Evolutionary conservation across 2,888 invertebrate species (phyloP), one percentile per base, ranked within the genome.

Genomic region (Reticulitermes lucifugus): DNA sequence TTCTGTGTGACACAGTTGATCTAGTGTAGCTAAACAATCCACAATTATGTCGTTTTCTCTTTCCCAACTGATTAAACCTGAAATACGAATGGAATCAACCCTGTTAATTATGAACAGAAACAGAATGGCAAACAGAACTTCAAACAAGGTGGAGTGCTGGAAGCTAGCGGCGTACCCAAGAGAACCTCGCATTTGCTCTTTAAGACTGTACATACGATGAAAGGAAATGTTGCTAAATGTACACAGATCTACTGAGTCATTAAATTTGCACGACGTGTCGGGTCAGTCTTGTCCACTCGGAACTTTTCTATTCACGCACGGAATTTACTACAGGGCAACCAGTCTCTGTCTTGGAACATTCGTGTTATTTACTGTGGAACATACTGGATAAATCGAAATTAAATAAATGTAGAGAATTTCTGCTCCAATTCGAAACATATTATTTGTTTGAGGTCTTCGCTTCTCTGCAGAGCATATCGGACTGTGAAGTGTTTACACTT

Each of bases 241-340:
- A 79, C 79, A 29, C 79, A 29, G 59, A 79, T 79, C 79, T 79
- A 55, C 29, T 14, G 59, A 79, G 79, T 71, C 71, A 71, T 71
- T 71, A 71, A 71, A 71, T 25, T 71, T 71, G 71, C 71, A 71
- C 10, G 71, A 18, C 6, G 2, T 29, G 35, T 71, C 71, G 7
- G 71, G 60, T 21, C 71, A 7, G 71, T 35, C 35, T 35, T 29
- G 71, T 29, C 71, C 29, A 71, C 29, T 71, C 35, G 71, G 71
- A 29, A 9, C 46, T 12, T 9, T 46, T 12, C 46, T 12, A 29
- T 35, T 71, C 71, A 71, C 35, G 25, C 35, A 35, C 35, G 35
- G 35, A 35, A 35, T 35, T 35, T 35, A 35, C 35, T 0, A 9
- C 35, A 71, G 71, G 9, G 35, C 2, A n/a, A 21, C 60, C 60